Conservation (phyloP, 2,113 vertebrate genomes). For the Microcebus lehilahytsara region DNA sequence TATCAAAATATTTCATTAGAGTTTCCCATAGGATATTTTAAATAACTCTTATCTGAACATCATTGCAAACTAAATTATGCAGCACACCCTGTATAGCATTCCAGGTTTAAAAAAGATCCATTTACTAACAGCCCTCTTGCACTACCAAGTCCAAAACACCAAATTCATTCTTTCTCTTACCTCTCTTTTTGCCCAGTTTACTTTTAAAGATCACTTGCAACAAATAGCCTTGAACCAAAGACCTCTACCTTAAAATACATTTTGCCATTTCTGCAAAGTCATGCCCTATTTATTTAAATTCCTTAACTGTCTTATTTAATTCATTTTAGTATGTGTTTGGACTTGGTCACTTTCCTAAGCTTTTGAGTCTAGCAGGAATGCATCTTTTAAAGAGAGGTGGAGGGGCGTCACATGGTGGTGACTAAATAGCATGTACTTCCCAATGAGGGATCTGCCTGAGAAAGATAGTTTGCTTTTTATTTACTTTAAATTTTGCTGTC, state of each 20-base stretch:
- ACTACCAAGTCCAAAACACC: not conserved
- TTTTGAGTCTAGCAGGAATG: not conserved
- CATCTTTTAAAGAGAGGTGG: not conserved
- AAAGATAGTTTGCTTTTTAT: not conserved
- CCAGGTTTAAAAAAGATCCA: conserved; percentile 30
- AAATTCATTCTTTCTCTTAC: not conserved
- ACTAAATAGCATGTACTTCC: not conserved
- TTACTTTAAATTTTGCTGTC: not conserved
- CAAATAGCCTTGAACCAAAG: not conserved
- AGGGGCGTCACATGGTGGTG: not conserved
- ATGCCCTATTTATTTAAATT: conserved; percentile 25
- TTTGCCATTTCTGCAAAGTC: not conserved
- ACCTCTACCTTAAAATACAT: conserved; percentile 18
- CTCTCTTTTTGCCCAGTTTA: not conserved
- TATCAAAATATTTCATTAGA: conserved; percentile 46
- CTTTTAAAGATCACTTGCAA: not conserved
- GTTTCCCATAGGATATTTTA: conserved; percentile 53
- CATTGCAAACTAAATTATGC: conserved; percentile 22
- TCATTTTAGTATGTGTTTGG: conserved; percentile 15
- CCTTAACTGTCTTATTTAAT: conserved; percentile 24
- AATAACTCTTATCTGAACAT: conserved; percentile 58
- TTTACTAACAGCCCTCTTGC: not conserved
- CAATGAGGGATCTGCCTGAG: not conserved
- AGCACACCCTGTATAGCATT: not conserved
- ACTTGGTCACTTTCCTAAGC: not conserved